Percentiles rank a stretch among this genome's conserved stretches.
Conservation (phyloP, 2,113 vertebrate species). For the Nesoenas mayeri region DNA sequence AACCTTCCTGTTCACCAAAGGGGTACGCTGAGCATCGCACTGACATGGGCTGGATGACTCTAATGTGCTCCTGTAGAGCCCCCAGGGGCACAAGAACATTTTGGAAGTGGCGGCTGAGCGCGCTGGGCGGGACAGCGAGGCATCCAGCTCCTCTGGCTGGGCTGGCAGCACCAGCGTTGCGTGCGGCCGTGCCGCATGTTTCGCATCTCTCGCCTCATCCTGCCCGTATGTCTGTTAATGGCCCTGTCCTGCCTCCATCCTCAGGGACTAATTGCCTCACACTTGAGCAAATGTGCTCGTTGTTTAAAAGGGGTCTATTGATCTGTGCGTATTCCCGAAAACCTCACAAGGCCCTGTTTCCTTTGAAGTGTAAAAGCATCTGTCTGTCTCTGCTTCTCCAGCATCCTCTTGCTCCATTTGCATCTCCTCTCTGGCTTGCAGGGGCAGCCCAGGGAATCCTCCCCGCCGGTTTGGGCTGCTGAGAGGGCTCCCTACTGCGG, state of each 20-base stretch:
- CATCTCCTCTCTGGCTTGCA: background rate
- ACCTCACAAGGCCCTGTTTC: background rate
- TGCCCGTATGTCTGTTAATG: constrained; percentile 32
- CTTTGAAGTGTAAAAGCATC: constrained; percentile 64
- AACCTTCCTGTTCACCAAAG: background rate
- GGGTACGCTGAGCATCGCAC: background rate
- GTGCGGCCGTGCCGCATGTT: background rate
- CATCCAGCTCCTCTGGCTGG: background rate
- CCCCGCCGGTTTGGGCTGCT: background rate
- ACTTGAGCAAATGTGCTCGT: constrained; percentile 58
- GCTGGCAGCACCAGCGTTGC: background rate
- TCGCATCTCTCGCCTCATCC: background rate
- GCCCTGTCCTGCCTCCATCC: constrained; percentile 37
- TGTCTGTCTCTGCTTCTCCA: constrained; percentile 19
- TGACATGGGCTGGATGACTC: background rate
- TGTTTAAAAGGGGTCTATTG: constrained; percentile 56
- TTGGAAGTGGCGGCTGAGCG: background rate
- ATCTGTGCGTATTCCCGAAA: constrained; percentile 7
- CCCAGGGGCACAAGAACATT: background rate
- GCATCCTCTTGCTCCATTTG: constrained; percentile 7
- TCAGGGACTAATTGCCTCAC: constrained; percentile 51
- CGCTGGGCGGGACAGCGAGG: background rate
- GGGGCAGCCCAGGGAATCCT: background rate
- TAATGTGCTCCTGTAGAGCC: background rate
- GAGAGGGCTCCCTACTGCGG: background rate